Conservation (phyloP, 2,797 vertebrate species). For the Sebastes aleutianus region DNA sequence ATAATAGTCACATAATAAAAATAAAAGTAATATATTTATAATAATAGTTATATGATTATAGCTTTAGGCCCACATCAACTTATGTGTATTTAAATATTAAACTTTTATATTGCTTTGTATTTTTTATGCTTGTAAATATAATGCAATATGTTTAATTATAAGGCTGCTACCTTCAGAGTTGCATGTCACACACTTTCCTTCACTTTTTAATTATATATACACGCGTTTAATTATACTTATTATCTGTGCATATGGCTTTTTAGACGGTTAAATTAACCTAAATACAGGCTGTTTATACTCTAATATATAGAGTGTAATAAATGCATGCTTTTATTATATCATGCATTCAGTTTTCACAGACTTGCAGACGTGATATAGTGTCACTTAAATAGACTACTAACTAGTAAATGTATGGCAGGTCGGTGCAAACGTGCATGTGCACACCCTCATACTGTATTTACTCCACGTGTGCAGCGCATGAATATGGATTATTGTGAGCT, state of each 20-base stretch:
- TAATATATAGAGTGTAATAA: neutral
- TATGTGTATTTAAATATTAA: neutral
- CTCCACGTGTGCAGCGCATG: slow-evolving; percentile 73
- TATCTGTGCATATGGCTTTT: no score
- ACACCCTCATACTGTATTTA: slow-evolving; percentile 58
- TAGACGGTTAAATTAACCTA: neutral
- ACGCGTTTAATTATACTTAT: neutral
- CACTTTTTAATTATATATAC: neutral
- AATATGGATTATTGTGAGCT: slow-evolving; percentile 73
- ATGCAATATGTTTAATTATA: neutral
- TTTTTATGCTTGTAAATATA: neutral
- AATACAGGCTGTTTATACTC: neutral
- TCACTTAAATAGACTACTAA: neutral
- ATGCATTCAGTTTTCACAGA: neutral
- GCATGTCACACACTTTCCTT: neutral
- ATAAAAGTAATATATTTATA: neutral
- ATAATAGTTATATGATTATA: neutral
- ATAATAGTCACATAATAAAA: neutral
- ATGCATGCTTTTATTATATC: neutral
- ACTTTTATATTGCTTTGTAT: neutral
- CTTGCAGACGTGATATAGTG: neutral
- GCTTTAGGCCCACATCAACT: neutral
- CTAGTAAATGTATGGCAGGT: neutral
- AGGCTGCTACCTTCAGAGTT: neutral
- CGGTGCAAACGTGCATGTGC: slow-evolving; percentile 12